Evolutionary conservation across 2,888 invertebrate genomes (phyloP), one percentile per base, ranked within the genome.

Genomic region (Neria commutata): DNA sequence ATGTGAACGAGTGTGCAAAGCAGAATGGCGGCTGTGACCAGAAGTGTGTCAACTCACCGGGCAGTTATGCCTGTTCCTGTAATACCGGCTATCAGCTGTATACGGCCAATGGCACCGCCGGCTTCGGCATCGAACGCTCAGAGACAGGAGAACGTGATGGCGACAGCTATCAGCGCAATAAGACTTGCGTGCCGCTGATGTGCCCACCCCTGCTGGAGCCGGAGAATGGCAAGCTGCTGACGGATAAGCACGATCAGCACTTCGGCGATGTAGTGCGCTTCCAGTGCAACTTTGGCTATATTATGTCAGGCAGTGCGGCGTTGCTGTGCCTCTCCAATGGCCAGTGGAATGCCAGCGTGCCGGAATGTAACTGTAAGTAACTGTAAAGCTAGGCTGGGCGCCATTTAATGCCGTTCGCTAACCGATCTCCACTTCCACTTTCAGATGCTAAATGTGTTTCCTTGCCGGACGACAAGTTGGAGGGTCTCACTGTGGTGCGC

Each of bases 181-280:
- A 98, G 83, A 93, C 96, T 26, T 98, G 97, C 80, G 96, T 97
- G 11, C 93, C 94, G 0, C 86, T 95, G 2, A 93, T 94, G 92
- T 96, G 95, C 68, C 92, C 94, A 4, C 79, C 85, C 2, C 78
- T 95, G 40, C 79, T 84, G 26, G 84, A 90, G 2, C 95, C 95
- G 0, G 93, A 94, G 79, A 94, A 95, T 79, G 95, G 95, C 57
- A 86, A 91, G 69, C 83, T 95, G 25, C 79, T 95, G 8, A 89
- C 94, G 0, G 94, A 93, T 0, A 91, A 92, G 73, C 85, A 86
- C 56, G 86, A 89, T 73, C 94, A 91, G 77, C 94, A 95, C 77
- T 96, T 94, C 74, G 94, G 94, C 1, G 95, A 96, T 79, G 85
- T 92, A 42, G 89, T 95, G 0, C 89, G 88, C 65, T 97, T 97